A percentile compares a stretch with the other conserved stretches of the same genome.
phyloP scores from a whole-genome alignment of 2,113 vertebrate species.

The Perca flavescens region DNA sequence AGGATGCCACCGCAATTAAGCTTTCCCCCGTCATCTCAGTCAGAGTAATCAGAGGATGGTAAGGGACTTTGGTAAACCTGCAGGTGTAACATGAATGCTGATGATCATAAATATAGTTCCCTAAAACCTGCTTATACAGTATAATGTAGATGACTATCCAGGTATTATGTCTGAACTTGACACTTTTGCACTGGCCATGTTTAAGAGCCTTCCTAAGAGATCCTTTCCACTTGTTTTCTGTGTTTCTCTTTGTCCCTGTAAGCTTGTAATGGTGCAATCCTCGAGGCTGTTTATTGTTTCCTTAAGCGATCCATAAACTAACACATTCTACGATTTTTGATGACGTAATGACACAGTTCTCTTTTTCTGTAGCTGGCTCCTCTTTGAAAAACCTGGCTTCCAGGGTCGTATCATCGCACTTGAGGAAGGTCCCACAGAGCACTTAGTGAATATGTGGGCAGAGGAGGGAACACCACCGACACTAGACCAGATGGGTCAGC shows the following conservation, averaged over 20 bases:
- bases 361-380: slow-evolving; percentile 89
- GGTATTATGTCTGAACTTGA: not conserved
- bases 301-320: not conserved
- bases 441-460: slow-evolving; percentile 89
- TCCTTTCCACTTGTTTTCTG: not conserved
- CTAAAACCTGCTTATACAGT: not conserved
- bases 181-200: not conserved
- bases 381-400: slow-evolving; percentile 95
- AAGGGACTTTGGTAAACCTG: slow-evolving; percentile 53
- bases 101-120: not conserved
- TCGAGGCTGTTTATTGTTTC: not conserved
- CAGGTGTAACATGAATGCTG: not conserved
- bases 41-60: slow-evolving; percentile 95
- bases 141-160: not conserved
- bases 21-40: slow-evolving; percentile 89
- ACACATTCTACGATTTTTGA: not conserved
- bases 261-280: not conserved
- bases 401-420: slow-evolving; percentile 90
- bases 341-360: not conserved
- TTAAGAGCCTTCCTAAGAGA: not conserved
- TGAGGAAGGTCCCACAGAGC: slow-evolving; percentile 92
- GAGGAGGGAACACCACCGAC: slow-evolving; percentile 76
- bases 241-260: not conserved
- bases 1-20: slow-evolving; percentile 88
- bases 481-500: slow-evolving; percentile 64